These are phyloP conservation scores for Andricus quercusramuli DNA, from an alignment of 2,888 invertebrate genomes.

Conservation along the genomic window DNA sequence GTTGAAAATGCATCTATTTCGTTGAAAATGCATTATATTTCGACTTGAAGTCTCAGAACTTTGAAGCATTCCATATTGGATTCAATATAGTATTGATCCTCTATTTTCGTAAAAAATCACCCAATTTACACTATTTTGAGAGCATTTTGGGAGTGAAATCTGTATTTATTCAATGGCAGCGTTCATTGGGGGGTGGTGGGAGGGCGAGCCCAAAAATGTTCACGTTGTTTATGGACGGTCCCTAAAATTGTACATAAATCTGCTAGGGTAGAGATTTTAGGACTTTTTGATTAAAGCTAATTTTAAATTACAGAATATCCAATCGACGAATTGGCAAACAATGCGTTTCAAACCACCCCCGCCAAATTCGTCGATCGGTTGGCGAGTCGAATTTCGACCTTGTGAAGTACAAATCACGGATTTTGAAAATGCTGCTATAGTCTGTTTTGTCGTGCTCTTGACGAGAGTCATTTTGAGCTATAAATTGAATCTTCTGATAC, in stretches of 20 bases:
- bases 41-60: too few species aligned
- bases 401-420: slow-evolving; percentile 99
- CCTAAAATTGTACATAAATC: not conserved
- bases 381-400: slow-evolving; percentile 99
- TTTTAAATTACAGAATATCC: slow-evolving; percentile 88
- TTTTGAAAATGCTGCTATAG: slow-evolving; percentile 99
- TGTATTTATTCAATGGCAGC: too few species aligned
- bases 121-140: too few species aligned
- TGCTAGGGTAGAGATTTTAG: not conserved
- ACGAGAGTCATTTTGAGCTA: slow-evolving; percentile 98
- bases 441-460: slow-evolving; percentile 97
- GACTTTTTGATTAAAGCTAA: not conserved
- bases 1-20: too few species aligned
- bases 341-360: slow-evolving; percentile 99
- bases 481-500: slow-evolving; percentile 96
- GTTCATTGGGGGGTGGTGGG: too few species aligned
- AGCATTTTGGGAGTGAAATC: too few species aligned
- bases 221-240: too few species aligned
- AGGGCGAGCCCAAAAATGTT: too few species aligned
- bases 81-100: too few species aligned
- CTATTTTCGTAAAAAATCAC: too few species aligned
- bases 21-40: too few species aligned
- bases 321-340: slow-evolving; percentile 99
- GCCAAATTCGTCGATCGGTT: slow-evolving; percentile 96
- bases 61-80: too few species aligned